These are phyloP conservation scores for Semnornis frantzii DNA, from an alignment of 2,113 vertebrate species.

Conservation along the genomic window DNA sequence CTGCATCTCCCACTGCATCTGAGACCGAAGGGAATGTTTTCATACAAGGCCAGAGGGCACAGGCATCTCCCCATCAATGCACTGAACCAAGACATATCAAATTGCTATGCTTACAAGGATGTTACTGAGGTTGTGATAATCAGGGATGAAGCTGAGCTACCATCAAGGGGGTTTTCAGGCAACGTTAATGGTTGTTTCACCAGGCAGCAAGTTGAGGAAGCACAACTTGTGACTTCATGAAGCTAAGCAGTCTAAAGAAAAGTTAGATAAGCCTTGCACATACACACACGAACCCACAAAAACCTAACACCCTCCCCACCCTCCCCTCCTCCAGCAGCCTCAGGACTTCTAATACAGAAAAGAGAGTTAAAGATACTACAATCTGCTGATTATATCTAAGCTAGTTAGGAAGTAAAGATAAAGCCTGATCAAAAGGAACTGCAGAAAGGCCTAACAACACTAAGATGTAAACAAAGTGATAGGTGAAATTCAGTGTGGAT, in stretches of 20 bases:
- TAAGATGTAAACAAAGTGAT: not conserved
- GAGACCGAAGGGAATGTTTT: not conserved
- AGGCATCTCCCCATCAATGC: not conserved
- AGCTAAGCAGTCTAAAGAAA: not conserved
- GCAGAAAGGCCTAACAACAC: not conserved
- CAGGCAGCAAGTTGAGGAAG: not conserved
- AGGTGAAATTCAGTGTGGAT: not conserved
- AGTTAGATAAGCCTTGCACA: not conserved
- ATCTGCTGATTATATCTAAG: not conserved
- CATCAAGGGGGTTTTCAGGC: not conserved
- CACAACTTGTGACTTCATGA: not conserved
- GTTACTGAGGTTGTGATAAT: not conserved
- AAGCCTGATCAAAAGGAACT: not conserved
- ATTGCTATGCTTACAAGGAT: not conserved
- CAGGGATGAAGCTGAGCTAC: not conserved
- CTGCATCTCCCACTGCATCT: not conserved
- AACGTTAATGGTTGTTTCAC: accelerated
- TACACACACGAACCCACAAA: too few species aligned
- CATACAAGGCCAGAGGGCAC: not conserved
- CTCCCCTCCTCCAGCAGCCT: too few species aligned
- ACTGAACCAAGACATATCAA: not conserved
- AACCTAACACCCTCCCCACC: too few species aligned
- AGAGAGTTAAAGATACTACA: not conserved
- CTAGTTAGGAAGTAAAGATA: not conserved
- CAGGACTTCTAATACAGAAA: not conserved